These are phyloP conservation scores for Lasioglossum marginatum DNA, from an alignment of 2,888 invertebrate species.

Conservation along the genomic window DNA sequence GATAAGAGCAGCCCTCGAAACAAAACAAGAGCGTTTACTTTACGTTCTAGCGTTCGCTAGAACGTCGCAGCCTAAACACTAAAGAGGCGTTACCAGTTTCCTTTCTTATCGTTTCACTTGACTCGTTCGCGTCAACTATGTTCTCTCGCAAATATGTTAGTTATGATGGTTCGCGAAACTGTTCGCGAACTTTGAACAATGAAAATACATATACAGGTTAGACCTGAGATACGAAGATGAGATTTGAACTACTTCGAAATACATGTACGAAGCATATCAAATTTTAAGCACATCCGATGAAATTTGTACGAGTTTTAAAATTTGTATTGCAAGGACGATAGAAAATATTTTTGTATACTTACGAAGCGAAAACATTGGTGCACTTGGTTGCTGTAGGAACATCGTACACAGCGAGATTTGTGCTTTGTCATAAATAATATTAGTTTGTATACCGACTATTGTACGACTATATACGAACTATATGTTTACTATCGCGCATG, in stretches of 20 bases:
- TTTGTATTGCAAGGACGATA: background rate
- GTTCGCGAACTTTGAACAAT: background rate
- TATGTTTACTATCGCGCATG: no score
- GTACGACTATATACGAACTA: no score
- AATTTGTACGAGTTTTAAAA: background rate
- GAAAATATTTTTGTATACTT: no score
- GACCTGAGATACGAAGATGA: background rate
- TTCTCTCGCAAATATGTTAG: background rate
- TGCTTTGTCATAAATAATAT: no score
- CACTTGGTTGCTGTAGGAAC: no score
- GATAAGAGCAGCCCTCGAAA: slow-evolving; percentile 49
- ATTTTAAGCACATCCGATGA: background rate
- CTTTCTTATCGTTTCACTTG: slow-evolving; percentile 31
- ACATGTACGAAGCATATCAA: no score
- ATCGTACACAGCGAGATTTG: no score
- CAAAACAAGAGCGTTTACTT: slow-evolving; percentile 47
- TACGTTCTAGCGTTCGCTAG: slow-evolving; percentile 42
- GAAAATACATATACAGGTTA: background rate
- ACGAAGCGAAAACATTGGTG: no score
- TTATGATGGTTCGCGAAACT: no score
- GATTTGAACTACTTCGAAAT: background rate
- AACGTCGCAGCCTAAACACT: slow-evolving; percentile 11
- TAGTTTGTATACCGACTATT: no score
- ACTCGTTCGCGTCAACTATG: background rate
- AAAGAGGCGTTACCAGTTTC: slow-evolving; percentile 36